phyloP scores from a whole-genome alignment of 2,113 vertebrate species.

The Scomber scombrus region DNA sequence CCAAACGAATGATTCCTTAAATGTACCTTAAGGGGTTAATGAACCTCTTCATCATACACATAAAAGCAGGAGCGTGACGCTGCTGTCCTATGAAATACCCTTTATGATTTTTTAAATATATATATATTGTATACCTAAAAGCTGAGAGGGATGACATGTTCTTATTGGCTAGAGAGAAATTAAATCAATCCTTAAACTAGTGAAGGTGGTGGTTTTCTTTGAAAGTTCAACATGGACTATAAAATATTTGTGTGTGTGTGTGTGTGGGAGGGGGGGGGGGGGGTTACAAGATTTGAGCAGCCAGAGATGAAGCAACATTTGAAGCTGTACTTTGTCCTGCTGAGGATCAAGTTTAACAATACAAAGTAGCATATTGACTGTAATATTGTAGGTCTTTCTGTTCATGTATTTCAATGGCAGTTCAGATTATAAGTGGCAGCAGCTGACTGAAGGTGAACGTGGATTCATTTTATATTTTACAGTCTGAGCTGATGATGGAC shows the following conservation, averaged over 20 bases:
- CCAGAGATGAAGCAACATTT: neutral
- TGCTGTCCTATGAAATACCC: slow-evolving; percentile 6
- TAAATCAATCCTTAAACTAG: neutral
- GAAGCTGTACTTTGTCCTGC: neutral
- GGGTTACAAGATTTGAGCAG: too few species aligned
- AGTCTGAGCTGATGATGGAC: slow-evolving; percentile 25
- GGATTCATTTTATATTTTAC: slow-evolving; percentile 2
- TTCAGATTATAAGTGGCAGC: neutral
- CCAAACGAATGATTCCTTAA: too few species aligned
- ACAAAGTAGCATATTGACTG: too few species aligned
- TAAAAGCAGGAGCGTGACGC: slow-evolving; percentile 14
- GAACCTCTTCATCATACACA: neutral
- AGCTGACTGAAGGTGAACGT: slow-evolving; percentile 15
- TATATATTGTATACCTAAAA: neutral
- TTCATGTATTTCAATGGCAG: neutral
- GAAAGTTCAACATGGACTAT: neutral
- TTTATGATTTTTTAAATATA: neutral
- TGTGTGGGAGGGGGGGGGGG: too few species aligned
- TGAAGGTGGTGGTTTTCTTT: neutral
- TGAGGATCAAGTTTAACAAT: neutral
- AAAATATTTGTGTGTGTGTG: too few species aligned
- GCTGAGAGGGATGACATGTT: neutral
- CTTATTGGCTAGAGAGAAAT: neutral
- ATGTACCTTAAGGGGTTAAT: neutral
- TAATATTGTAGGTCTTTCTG: neutral